A percentile compares a stretch with the other conserved stretches of the same genome.
phyloP scores from a whole-genome alignment of 1,140 invertebrate species.

The Cylas formicarius region DNA sequence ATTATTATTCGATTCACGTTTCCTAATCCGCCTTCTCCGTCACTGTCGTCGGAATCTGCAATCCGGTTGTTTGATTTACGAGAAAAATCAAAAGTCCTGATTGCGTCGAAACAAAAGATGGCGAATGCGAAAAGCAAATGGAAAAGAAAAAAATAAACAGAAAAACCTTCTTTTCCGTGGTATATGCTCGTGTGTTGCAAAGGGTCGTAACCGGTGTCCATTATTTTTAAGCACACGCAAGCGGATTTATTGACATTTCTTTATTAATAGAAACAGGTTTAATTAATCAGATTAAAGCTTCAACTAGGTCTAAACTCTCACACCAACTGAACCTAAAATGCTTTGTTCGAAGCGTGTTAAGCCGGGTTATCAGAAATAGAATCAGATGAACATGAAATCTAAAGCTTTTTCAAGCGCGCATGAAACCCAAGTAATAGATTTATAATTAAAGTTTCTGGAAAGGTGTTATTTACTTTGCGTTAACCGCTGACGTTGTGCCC shows the following conservation, averaged over 20 bases:
- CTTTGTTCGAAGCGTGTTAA: constrained; percentile 14
- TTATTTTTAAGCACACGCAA: constrained; percentile 3
- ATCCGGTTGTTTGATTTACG: constrained; percentile 12
- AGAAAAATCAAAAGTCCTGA: constrained; percentile 6
- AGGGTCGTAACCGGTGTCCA: constrained; percentile 45
- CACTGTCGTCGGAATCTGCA: constrained; percentile 90
- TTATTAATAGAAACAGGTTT: background rate
- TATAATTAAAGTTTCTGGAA: no score
- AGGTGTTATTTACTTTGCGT: no score
- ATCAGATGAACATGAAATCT: constrained; percentile 26
- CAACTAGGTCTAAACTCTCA: constrained; percentile 5
- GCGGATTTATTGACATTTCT: background rate
- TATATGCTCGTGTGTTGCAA: constrained; percentile 60
- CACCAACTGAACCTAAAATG: constrained; percentile 16
- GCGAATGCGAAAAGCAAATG: constrained; percentile 2
- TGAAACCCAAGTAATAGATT: constrained; percentile 24
- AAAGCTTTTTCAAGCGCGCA: constrained; percentile 22
- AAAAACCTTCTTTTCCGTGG: constrained; percentile 49
- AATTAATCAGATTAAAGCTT: constrained; percentile 2
- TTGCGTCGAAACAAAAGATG: constrained; percentile 7
- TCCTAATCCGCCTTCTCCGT: constrained; percentile 87
- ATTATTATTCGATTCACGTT: constrained; percentile 92
- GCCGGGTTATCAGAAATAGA: constrained; percentile 31
- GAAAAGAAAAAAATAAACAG: background rate
- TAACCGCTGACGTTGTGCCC: no score